Base-by-base conservation (phyloP, 2,797 vertebrate species). In the Lepilemur ruficaudatus region DNA sequence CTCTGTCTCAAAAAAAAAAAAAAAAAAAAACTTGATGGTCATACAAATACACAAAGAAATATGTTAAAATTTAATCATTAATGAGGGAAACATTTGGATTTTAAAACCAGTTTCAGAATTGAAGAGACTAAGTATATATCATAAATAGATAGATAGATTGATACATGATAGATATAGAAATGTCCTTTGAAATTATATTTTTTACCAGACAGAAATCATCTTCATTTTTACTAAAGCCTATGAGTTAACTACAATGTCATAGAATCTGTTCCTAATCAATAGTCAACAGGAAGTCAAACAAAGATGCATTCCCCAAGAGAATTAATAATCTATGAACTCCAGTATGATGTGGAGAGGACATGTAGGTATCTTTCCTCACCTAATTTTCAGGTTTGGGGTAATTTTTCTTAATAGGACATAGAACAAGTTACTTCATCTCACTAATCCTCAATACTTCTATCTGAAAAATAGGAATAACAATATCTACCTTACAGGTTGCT, bases 371-470 rank as follows among this genome's bases (percentile, higher is more conserved):
- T 46, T 72, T 93, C 63, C 63, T 73, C 46, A 7, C 9, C 81
- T 95, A 85, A 88, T 70, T 86, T 92, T 91, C 35, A 89, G n/a
- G 23, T 72, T 70, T 57, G 15, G 12, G 41, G 9, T 84, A 22
- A 85, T 57, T 89, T 79, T 93, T 89, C 69, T 78, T 94, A 87
- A 93, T 5, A 91, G 18, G 57, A 84, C 22, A 63, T 70, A 65
- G 18, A 28, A 23, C 8, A 69, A 81, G 78, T 94, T 91, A 78
- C 18, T 30, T 94, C 30, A 57, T 63, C 11, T 85, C 63, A 52
- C 79, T 96, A 43, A 92, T 70, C 4, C 18, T 65, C 55, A 81
- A n/a, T 73, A 22, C 3, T 13, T 50, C 84, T 28, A 38, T 91
- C 63, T 93, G 55, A 84, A 92, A 92, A 94, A 35, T 38, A 35